Evolutionary conservation across 1,140 invertebrate genomes (phyloP), one percentile per base, ranked within the genome.

Genomic region (Ectropis grisescens): DNA sequence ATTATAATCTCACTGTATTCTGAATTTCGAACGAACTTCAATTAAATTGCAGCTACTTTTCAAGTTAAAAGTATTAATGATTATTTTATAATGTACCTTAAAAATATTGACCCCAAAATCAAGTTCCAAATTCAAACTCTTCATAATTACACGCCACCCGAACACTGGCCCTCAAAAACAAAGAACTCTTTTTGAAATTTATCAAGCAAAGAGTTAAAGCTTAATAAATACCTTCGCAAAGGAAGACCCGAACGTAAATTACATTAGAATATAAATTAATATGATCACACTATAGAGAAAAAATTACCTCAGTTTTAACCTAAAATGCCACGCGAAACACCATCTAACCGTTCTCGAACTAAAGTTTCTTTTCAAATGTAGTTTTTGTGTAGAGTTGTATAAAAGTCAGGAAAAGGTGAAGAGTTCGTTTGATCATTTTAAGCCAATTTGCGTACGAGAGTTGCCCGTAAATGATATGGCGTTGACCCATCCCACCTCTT

Each of bases 181-280:
- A 58, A 60, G 55, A 60, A 48, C 36, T 41, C 29, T 40, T 41
- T 37, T 32, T n/a, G n/a, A 38, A 33, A 33, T 39, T 32, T 41
- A 52, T 41, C 32, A 41, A 54, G 44, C 48, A 66, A 56, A 58
- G 45, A 45, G 46, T 49, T 42, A 62, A 61, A 57, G 53, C 48
- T 19, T 19, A 19, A 44, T 49, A 58, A 42, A 50, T 45, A 55
- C 34, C 38, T 32, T 33, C 36, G 30, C 33, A 32, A 46, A 62
- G 62, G 57, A 65, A 62, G 50, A 64, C 58, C 62, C 50, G 8
- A 12, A 55, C 49, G 71, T 78, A 74, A 78, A 78, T 78, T 74
- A 78, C 69, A 78, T 78, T 78, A 70, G 56, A 78, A 78, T 78
- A 74, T 71, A 76, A 76, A 76, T 76, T 71, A 71, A 66, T 65